Evolutionary conservation across 2,797 vertebrate genomes (phyloP).

Genomic region (Glossophaga mutica): DNA sequence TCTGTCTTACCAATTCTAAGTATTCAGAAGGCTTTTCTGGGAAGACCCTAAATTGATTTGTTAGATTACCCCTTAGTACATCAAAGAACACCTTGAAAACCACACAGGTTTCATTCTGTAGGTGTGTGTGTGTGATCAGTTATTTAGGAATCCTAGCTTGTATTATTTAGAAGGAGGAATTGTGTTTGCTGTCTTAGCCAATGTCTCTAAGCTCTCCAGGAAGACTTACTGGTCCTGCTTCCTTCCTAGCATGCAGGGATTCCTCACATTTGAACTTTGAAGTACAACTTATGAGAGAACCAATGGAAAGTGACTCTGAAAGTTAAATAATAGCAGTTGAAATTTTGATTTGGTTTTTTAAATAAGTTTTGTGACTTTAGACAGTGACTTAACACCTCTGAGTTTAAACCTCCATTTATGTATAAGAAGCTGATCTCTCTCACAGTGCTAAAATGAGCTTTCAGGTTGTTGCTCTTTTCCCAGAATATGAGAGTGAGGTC

Average conservation of each 20-base stretch:
- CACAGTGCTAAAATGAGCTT: background rate
- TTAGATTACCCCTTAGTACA: background rate
- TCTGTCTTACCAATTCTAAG: background rate
- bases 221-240: background rate
- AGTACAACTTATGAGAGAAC: conserved; percentile 40
- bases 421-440: conserved; percentile 48
- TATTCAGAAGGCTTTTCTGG: background rate
- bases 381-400: conserved; percentile 40
- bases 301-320: background rate
- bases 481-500: conserved; percentile 41
- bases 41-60: background rate
- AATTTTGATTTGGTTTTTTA: conserved; percentile 33
- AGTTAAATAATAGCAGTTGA: conserved; percentile 39
- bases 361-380: conserved; percentile 54
- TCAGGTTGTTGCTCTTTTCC: background rate
- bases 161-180: background rate
- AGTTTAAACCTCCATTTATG: conserved; percentile 57
- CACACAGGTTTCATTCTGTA: background rate
- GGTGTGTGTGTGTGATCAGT: background rate
- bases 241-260: background rate
- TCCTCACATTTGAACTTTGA: background rate
- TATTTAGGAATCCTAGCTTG: conserved; percentile 7
- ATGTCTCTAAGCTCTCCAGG: background rate
- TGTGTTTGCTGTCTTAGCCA: background rate
- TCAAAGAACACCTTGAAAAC: background rate